phyloP scores from a whole-genome alignment of 2,888 invertebrate species.

The Archips crataeganus region DNA sequence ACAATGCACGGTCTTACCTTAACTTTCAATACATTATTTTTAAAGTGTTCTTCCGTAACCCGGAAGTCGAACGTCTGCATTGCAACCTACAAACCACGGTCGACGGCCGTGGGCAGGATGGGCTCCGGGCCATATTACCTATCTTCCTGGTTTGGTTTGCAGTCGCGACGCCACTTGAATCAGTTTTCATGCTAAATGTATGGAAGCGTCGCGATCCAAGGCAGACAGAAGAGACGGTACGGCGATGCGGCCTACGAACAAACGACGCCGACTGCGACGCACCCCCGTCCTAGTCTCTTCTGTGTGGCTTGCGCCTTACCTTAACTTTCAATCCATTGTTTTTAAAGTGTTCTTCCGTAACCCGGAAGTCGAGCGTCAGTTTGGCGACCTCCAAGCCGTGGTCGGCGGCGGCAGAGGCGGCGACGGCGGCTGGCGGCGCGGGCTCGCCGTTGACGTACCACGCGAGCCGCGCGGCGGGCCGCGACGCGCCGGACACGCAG shows the following conservation, averaged over 20 bases:
- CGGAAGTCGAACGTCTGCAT: slow-evolving; percentile 90
- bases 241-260: no score
- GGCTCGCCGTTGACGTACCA: slow-evolving; percentile 94
- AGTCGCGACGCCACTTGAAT: no score
- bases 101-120: background rate
- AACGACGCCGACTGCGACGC: no score
- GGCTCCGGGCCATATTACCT: no score
- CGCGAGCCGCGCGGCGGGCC: slow-evolving; percentile 90
- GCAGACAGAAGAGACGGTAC: no score
- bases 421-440: slow-evolving; percentile 74
- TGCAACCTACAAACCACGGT: slow-evolving; percentile 87
- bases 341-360: slow-evolving; percentile 90
- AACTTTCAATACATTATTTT: slow-evolving; percentile 90
- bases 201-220: no score
- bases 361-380: slow-evolving; percentile 89
- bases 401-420: slow-evolving; percentile 64
- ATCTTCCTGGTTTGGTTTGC: no score
- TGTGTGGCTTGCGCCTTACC: slow-evolving; percentile 57
- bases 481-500: slow-evolving; percentile 91
- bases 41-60: slow-evolving; percentile 90
- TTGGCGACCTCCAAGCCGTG: slow-evolving; percentile 88
- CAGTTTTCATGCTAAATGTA: no score
- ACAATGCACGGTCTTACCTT: slow-evolving; percentile 74
- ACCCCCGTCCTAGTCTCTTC: no score
- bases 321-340: slow-evolving; percentile 92